These are phyloP conservation scores for Hemiprocne comata DNA, from an alignment of 2,113 vertebrate species.

Conservation along the genomic window DNA sequence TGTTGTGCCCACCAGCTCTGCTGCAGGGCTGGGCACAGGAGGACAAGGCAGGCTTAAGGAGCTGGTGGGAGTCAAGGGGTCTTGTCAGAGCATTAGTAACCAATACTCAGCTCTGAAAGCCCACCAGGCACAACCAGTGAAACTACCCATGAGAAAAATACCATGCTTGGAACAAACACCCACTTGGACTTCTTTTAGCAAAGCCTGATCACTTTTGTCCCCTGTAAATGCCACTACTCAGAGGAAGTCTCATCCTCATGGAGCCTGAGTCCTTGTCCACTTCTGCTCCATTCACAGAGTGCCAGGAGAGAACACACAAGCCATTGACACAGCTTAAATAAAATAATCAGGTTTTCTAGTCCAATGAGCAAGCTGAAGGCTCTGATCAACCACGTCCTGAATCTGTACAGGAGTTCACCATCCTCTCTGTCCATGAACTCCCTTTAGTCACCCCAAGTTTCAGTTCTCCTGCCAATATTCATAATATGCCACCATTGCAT, in stretches of 20 bases:
- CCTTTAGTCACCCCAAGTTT: neutral
- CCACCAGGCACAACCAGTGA: neutral
- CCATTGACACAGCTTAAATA: neutral
- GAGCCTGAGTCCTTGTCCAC: neutral
- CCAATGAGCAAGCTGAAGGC: neutral
- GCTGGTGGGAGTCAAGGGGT: neutral
- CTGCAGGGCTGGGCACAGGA: neutral
- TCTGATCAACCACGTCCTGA: neutral
- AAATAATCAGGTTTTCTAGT: constrained; percentile 24
- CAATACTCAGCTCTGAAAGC: neutral
- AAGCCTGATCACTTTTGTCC: neutral
- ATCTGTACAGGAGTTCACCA: neutral
- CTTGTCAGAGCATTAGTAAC: neutral
- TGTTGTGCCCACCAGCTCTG: rapidly evolving
- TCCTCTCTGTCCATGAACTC: neutral
- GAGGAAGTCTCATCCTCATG: neutral
- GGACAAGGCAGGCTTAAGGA: neutral
- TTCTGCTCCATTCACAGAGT: neutral
- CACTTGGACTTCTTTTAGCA: neutral
- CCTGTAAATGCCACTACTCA: neutral
- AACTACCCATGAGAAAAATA: neutral
- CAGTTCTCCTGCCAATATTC: neutral
- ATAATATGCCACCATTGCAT: neutral
- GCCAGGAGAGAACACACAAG: neutral
- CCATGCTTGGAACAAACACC: neutral